Conservation (phyloP, 2,113 vertebrate species). For the Polypterus senegalus region DNA sequence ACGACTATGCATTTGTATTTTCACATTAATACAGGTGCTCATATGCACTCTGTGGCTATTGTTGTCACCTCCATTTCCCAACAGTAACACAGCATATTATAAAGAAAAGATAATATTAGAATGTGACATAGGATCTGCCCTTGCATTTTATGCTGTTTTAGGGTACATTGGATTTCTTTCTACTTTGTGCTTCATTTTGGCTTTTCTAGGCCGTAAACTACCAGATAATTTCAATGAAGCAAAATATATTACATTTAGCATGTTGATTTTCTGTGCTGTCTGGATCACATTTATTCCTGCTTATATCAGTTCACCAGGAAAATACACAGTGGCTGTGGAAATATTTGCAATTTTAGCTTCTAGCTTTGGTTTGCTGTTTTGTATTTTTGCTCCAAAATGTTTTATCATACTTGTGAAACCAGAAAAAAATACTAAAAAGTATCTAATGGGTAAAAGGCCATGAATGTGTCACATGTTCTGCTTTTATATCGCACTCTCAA, state of each 20-base stretch:
- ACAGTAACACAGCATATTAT: not conserved
- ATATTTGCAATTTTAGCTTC: constrained; percentile 57
- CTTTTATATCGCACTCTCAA: too few species aligned
- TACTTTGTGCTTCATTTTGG: not conserved
- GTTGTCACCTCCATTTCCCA: constrained; percentile 1
- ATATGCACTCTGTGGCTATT: constrained; percentile 2
- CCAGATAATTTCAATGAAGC: constrained; percentile 1
- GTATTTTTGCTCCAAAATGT: constrained; percentile 51
- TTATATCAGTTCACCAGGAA: constrained; percentile 56
- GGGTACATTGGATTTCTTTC: not conserved
- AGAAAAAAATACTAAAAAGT: constrained; percentile 7
- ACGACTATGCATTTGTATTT: not conserved
- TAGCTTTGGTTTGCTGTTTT: constrained; percentile 45
- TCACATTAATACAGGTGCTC: not conserved
- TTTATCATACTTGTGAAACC: constrained; percentile 43
- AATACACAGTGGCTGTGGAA: constrained; percentile 54
- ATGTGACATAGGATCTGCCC: not conserved
- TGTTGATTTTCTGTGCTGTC: constrained; percentile 3
- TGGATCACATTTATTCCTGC: constrained; percentile 17
- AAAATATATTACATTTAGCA: constrained; percentile 4
- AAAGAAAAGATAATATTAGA: not conserved
- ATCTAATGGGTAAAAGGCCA: constrained; percentile 3
- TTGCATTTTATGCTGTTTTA: not conserved
- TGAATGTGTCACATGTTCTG: too few species aligned
- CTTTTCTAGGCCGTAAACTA: not conserved